Percentiles rank a stretch among this genome's conserved stretches.
Evolutionary conservation across 2,888 invertebrate genomes (phyloP).

Genomic region (Polietes domitor): DNA sequence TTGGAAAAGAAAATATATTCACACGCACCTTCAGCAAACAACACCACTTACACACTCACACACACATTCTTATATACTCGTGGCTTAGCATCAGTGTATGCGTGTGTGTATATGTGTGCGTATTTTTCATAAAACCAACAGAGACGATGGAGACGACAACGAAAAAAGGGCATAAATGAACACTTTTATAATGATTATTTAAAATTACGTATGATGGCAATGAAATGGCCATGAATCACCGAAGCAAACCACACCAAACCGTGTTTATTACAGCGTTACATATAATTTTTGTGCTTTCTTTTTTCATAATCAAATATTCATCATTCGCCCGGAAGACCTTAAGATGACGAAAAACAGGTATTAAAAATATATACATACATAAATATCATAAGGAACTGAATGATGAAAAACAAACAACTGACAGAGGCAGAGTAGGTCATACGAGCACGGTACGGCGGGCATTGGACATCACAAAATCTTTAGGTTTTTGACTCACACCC

Average conservation of each 20-base stretch:
- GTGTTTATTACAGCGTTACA: conserved; percentile 25
- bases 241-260: neutral
- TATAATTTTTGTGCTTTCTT: neutral
- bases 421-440: too few relatives aligned
- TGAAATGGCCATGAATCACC: neutral
- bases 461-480: too few relatives aligned
- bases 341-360: neutral
- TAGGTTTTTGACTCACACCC: too few relatives aligned
- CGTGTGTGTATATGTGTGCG: neutral
- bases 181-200: conserved; percentile 40
- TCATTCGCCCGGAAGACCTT: conserved; percentile 38
- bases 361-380: too few relatives aligned
- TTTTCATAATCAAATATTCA: conserved; percentile 45
- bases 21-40: neutral
- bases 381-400: too few relatives aligned
- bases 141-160: too few relatives aligned
- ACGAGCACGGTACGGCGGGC: too few relatives aligned
- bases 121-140: neutral
- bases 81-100: too few relatives aligned
- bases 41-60: conserved; percentile 7
- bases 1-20: neutral
- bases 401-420: too few relatives aligned
- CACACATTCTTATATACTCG: neutral
- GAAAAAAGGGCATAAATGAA: neutral
- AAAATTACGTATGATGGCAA: conserved; percentile 29